phyloP scores from a whole-genome alignment of 2,888 invertebrate genomes.

The Euproctis similis region DNA sequence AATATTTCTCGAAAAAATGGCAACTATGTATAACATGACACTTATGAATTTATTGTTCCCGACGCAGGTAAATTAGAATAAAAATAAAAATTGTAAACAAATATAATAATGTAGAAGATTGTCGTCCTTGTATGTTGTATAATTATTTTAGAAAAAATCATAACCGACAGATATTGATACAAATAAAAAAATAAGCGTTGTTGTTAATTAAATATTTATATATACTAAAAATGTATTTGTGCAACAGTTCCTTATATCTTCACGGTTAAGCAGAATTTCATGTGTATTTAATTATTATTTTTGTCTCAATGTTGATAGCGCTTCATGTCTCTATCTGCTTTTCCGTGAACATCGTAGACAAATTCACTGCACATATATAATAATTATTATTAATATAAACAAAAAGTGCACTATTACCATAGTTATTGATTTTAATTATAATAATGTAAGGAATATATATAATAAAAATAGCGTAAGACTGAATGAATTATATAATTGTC shows the following conservation, averaged over 20 bases:
- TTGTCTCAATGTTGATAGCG: constrained; percentile 7
- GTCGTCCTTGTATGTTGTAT: constrained; percentile 34
- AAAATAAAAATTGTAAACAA: constrained; percentile 14
- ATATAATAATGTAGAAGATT: constrained; percentile 35
- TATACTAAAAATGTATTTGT: constrained; percentile 39
- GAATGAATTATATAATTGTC: constrained; percentile 48
- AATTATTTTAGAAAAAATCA: constrained; percentile 30
- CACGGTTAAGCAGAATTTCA: constrained; percentile 40
- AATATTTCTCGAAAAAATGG: constrained; percentile 20
- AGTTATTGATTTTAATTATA: constrained; percentile 47
- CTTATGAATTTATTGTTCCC: constrained; percentile 36
- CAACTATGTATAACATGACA: constrained; percentile 18
- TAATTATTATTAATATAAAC: constrained; percentile 45
- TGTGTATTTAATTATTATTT: constrained; percentile 14
- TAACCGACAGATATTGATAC: too few species aligned
- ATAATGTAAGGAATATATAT: constrained; percentile 26
- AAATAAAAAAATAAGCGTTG: constrained; percentile 51
- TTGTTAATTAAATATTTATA: constrained; percentile 56
- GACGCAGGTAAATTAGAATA: constrained; percentile 52
- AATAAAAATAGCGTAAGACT: constrained; percentile 65
- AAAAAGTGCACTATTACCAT: constrained; percentile 63
- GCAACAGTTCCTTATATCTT: constrained; percentile 56
- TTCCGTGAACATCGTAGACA: constrained; percentile 34
- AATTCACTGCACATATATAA: constrained; percentile 53
- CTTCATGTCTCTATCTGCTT: constrained; percentile 35